phyloP scores from a whole-genome alignment of 1,140 invertebrate genomes.

The Listronotus oregonensis region DNA sequence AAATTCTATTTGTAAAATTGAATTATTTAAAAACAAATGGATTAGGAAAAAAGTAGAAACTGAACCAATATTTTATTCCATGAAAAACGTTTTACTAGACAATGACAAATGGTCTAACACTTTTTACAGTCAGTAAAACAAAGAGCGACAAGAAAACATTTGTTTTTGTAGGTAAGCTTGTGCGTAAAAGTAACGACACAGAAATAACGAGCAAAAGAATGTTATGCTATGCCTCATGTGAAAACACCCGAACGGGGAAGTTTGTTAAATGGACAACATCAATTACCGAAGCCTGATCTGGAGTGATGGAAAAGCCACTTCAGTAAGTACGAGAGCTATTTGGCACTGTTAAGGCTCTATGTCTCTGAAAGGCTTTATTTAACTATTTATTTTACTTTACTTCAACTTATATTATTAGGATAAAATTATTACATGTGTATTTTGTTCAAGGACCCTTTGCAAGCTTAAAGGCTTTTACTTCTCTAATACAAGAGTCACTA shows the following conservation, averaged over 20 bases:
- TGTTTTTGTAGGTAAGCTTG: constrained; percentile 24
- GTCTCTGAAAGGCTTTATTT: too few relatives aligned
- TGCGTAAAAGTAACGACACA: constrained; percentile 28
- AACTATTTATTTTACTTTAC: too few relatives aligned
- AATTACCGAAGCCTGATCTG: constrained; percentile 2
- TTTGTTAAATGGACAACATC: constrained; percentile 18
- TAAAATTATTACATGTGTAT: too few relatives aligned
- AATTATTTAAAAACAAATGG: background rate
- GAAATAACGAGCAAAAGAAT: too few relatives aligned
- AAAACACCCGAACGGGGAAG: constrained; percentile 12
- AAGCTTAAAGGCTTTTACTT: too few relatives aligned
- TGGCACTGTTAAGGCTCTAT: too few relatives aligned
- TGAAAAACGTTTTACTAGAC: constrained; percentile 25
- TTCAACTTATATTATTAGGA: too few relatives aligned
- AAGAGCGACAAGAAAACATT: constrained; percentile 23
- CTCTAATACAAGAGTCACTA: too few relatives aligned
- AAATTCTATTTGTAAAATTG: background rate
- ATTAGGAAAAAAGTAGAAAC: background rate
- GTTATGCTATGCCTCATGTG: constrained; percentile 6
- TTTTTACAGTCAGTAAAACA: constrained; percentile 18
- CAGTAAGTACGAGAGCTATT: too few relatives aligned
- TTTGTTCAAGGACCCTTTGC: too few relatives aligned
- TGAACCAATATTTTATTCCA: constrained; percentile 19
- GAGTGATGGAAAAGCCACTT: too few relatives aligned
- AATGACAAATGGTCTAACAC: constrained; percentile 15